Evolutionary conservation across 1,140 invertebrate genomes (phyloP).

Genomic region (Zophobas morio): DNA sequence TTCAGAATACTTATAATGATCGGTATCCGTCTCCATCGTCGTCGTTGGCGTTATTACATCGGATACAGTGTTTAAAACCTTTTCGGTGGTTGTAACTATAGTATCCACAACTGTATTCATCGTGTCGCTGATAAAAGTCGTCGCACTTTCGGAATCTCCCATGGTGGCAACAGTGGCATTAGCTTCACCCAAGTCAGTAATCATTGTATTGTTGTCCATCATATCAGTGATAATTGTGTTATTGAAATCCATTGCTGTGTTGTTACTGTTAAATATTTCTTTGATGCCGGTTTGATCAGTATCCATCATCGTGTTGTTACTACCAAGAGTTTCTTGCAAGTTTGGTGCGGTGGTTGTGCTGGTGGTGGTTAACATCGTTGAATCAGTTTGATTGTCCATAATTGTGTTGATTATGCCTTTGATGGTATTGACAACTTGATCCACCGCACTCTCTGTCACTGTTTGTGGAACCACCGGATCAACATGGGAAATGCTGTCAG

Average conservation of each 20-base stretch:
- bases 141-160: background rate
- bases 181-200: background rate
- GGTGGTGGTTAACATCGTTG: background rate
- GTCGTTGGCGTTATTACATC: constrained; percentile 18
- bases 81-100: constrained; percentile 1
- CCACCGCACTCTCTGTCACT: background rate
- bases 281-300: constrained; percentile 1
- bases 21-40: constrained; percentile 12
- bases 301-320: background rate
- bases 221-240: background rate
- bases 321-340: background rate
- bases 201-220: background rate
- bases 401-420: background rate
- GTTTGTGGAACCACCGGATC: too few relatives aligned
- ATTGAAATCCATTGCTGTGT: background rate
- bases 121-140: background rate
- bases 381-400: background rate
- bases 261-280: background rate
- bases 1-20: background rate
- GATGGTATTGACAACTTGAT: background rate
- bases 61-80: constrained; percentile 15
- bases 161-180: background rate
- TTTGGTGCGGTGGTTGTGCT: background rate
- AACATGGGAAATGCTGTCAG: too few relatives aligned
- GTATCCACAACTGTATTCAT: constrained; percentile 30